These are phyloP conservation scores for Heliconius sara DNA, from an alignment of 2,888 invertebrate species.

Conservation along the genomic window DNA sequence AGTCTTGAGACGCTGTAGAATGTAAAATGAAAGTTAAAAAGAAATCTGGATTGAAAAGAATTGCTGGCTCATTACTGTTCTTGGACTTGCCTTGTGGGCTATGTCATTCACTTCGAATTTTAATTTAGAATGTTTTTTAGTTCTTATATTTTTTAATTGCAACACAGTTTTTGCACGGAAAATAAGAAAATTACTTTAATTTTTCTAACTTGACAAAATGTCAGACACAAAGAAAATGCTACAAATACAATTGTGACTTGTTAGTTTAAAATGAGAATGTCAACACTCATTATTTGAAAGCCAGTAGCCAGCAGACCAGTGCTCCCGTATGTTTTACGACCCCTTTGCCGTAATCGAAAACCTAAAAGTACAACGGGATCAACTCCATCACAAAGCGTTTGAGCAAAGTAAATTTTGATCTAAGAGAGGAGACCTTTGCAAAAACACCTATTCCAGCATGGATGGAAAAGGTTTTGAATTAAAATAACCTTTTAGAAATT, in stretches of 20 bases:
- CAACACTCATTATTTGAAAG: constrained; percentile 19
- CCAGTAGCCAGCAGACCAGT: neutral
- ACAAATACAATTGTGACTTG: neutral
- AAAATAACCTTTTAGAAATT: constrained; percentile 27
- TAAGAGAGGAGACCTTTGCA: constrained; percentile 16
- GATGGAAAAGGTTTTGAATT: constrained; percentile 17
- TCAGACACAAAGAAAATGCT: neutral
- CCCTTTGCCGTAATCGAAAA: constrained; percentile 24
- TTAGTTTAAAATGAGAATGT: constrained; percentile 1
- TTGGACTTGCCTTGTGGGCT: constrained; percentile 53
- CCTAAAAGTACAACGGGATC: constrained; percentile 19
- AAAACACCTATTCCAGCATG: constrained; percentile 5
- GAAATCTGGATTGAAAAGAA: constrained; percentile 63
- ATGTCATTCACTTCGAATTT: constrained; percentile 43
- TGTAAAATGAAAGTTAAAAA: constrained; percentile 61
- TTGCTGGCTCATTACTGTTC: constrained; percentile 55
- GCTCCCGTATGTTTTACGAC: constrained; percentile 1
- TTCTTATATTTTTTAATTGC: constrained; percentile 23
- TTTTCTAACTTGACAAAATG: neutral
- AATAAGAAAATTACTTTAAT: neutral
- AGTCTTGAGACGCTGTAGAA: constrained; percentile 63
- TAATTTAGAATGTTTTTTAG: constrained; percentile 48
- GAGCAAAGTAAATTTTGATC: constrained; percentile 26
- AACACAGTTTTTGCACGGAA: neutral
- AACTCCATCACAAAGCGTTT: constrained; percentile 25